Evolutionary conservation across 2,888 invertebrate species (phyloP).

Genomic region (Ophraella communa): DNA sequence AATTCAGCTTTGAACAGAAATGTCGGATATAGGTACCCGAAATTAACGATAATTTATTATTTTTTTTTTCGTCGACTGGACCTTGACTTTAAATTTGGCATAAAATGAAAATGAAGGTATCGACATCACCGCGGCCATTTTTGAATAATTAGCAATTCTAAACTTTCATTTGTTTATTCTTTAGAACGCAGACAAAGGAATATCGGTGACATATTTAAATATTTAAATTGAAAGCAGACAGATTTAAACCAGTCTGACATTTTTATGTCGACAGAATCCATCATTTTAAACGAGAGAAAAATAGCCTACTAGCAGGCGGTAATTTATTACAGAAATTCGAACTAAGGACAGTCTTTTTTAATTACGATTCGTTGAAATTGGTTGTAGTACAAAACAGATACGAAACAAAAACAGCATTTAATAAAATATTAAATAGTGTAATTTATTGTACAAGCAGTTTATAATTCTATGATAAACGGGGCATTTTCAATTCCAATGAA

Average conservation of each 20-base stretch:
- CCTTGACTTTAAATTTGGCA: conserved; percentile 40
- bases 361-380: not conserved
- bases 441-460: no score
- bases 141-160: conserved; percentile 58
- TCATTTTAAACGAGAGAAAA: conserved; percentile 42
- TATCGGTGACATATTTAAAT: conserved; percentile 58
- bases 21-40: conserved; percentile 40
- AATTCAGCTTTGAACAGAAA: conserved; percentile 40
- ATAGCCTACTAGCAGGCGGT: conserved; percentile 32
- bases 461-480: no score
- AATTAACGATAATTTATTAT: conserved; percentile 54
- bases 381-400: no score
- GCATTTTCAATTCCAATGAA: no score
- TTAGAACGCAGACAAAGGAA: conserved; percentile 55
- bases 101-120: conserved; percentile 39
- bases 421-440: no score
- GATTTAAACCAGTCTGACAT: conserved; percentile 51
- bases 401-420: no score
- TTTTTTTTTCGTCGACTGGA: conserved; percentile 37
- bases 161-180: conserved; percentile 57
- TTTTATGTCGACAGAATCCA: conserved; percentile 40
- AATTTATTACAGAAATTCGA: conserved; percentile 20
- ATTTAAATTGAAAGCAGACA: conserved; percentile 54
- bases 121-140: conserved; percentile 37
- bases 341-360: conserved; percentile 22